A percentile compares a stretch with the other conserved stretches of the same genome.
Conservation (phyloP, 2,888 invertebrate genomes). For the Apamea monoglypha region DNA sequence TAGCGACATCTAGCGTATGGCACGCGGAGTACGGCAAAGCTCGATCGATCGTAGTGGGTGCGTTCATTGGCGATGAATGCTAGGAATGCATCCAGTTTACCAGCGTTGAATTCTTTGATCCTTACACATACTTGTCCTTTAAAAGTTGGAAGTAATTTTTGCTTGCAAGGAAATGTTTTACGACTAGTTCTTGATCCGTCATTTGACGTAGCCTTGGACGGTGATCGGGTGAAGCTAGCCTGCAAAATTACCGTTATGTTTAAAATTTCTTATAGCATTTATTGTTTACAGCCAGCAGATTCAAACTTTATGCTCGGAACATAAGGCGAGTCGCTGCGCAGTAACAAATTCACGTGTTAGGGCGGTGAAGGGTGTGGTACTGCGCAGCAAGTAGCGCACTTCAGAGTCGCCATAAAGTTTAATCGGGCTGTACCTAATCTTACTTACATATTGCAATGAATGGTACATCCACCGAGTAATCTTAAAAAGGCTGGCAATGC, state of each 20-base stretch:
- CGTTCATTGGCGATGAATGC: conserved; percentile 74
- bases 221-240: conserved; percentile 24
- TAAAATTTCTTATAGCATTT: conserved; percentile 39
- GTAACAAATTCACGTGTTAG: background rate
- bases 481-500: conserved; percentile 80
- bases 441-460: conserved; percentile 73
- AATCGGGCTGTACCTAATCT: background rate
- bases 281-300: conserved; percentile 14
- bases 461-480: conserved; percentile 74
- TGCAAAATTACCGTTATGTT: conserved; percentile 60
- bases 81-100: conserved; percentile 77
- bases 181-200: conserved; percentile 78
- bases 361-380: background rate
- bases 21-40: conserved; percentile 82
- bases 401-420: background rate
- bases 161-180: conserved; percentile 78
- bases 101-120: conserved; percentile 62
- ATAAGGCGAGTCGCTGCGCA: background rate
- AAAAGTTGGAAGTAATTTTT: conserved; percentile 78
- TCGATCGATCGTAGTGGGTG: conserved; percentile 82
- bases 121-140: conserved; percentile 67
- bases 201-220: conserved; percentile 71
- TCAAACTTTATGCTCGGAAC: background rate
- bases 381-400: no score
- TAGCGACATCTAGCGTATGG: conserved; percentile 83